Base-by-base conservation (phyloP, 2,888 invertebrate species). In the Acronicta psi region DNA sequence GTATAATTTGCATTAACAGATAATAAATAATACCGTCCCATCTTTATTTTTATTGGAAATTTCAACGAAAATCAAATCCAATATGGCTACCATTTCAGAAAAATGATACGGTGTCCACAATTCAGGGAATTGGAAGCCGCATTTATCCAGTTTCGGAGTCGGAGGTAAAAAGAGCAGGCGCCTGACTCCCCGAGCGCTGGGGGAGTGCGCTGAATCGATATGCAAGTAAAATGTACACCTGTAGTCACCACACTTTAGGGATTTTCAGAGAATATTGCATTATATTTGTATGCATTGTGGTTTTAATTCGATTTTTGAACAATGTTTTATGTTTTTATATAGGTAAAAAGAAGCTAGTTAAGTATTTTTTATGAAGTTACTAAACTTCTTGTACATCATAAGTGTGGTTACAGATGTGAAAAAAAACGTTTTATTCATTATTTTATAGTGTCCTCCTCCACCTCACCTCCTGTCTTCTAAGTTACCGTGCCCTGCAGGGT, bases 131-230 rank as follows among this genome's bases (percentile, higher is more conserved):
- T 76, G 78, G 62, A 41, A 53, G 70, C 84, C 84, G 82, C 84
- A 81, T 84, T 85, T 84, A 87, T 86, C 85, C 85, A 84, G 87
- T 84, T 84, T 86, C 84, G 85, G 85, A 85, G 81, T 80, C 80
- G 84, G 80, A 81, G 83, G 83, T 83, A 84, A 84, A 84, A 85
- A 84, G 85, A 83, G 83, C 80, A 60, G 56, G 36, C 40, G 46
- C 58, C 62, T 55, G 47, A n/a, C 54, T 40, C 82, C 40, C 40
- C 77, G 74, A 73, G 79, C 73, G 80, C 77, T 43, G 83, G 80
- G 84, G 82, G 87, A 84, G 84, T 79, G 82, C 76, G 80, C 81
- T 78, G 75, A 90, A 93, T 93, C 93, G 91, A 93, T 93, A 93
- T 88, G 88, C 91, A 88, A 87, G 88, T 86, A 81, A 85, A 88